Base-by-base conservation (phyloP, 1,140 invertebrate species). In the Drosophila takahashii region DNA sequence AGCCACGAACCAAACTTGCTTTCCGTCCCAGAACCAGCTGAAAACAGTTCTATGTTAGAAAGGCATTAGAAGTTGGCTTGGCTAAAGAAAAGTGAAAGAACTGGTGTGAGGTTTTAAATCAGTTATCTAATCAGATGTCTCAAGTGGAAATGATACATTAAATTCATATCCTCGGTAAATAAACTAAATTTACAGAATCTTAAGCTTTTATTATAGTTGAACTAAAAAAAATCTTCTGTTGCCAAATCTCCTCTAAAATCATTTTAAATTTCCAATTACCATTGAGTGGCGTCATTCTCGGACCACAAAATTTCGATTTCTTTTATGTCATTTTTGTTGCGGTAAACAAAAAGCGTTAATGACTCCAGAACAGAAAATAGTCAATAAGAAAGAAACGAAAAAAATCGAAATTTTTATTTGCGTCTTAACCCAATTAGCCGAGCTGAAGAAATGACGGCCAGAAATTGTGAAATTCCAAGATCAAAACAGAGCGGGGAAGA, bases 81-180 rank as follows among this genome's bases (percentile, higher is more conserved):
- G 44, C 34, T 57, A 61, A 84, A 87, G 51, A 87, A 78, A 87
- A 86, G 83, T 81, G 79, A 75, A 78, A 87, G 65, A 81, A 67
- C 64, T 62, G 48, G 45, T 41, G 9, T 16, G 45, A 29, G 47
- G 34, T 15, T 22, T 29, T 11, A 16, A 11, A 34, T 27, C 8
- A 2, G 8, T 15, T 1, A 11, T 13, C 0, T 18, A 48, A 41
- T 2, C 7, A 41, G 2, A 15, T 29, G 3, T 16, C 0, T 22
- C 0, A 32, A 15, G 32, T 22, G 7, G 22, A 22, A 1, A 22
- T 22, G 22, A 2, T 22, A 22, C 22, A 22, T 22, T 22, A 2
- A 22, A 22, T 22, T 22, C 22, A 22, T 22, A 22, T 22, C 22
- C 22, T 2, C 22, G 22, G 1, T 2, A 22, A 22, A 22, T 22